Evolutionary conservation across 2,888 invertebrate species (phyloP).

Genomic region (Tetanocera ferruginea): DNA sequence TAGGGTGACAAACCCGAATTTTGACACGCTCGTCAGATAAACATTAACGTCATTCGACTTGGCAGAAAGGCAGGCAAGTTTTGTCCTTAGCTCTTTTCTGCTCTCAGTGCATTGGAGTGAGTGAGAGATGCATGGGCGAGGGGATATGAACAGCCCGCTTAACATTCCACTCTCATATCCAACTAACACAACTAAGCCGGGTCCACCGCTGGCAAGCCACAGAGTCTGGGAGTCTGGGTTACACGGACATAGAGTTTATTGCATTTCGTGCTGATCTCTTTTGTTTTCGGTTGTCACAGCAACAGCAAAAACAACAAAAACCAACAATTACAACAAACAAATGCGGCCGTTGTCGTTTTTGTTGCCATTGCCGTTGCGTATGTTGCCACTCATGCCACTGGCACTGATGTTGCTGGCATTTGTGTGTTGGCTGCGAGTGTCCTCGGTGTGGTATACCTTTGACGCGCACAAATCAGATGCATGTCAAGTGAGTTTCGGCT

Average conservation of each 20-base stretch:
- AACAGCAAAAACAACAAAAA: slow-evolving; percentile 4
- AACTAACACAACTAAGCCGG: background rate
- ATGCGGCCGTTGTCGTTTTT: background rate
- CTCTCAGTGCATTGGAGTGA: background rate
- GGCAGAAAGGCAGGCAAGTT: background rate
- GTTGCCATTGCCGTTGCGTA: background rate
- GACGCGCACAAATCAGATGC: slow-evolving; percentile 64
- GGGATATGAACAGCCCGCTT: background rate
- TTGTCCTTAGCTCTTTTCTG: background rate
- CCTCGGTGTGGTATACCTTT: slow-evolving; percentile 55
- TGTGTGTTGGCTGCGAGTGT: slow-evolving; percentile 37
- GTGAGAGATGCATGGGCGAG: background rate
- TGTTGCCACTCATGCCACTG: background rate
- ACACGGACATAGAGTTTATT: background rate
- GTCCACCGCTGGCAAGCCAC: background rate
- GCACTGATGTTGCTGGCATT: background rate
- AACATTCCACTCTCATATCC: background rate
- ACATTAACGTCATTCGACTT: background rate
- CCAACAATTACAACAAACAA: background rate
- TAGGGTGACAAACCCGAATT: slow-evolving; percentile 61
- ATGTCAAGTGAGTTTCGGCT: slow-evolving; percentile 53
- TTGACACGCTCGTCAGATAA: slow-evolving; percentile 20
- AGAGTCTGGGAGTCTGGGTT: background rate
- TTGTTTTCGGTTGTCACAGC: slow-evolving; percentile 31
- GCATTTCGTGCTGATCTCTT: background rate